phyloP scores from a whole-genome alignment of 2,888 invertebrate species.

The Agrochola litura region DNA sequence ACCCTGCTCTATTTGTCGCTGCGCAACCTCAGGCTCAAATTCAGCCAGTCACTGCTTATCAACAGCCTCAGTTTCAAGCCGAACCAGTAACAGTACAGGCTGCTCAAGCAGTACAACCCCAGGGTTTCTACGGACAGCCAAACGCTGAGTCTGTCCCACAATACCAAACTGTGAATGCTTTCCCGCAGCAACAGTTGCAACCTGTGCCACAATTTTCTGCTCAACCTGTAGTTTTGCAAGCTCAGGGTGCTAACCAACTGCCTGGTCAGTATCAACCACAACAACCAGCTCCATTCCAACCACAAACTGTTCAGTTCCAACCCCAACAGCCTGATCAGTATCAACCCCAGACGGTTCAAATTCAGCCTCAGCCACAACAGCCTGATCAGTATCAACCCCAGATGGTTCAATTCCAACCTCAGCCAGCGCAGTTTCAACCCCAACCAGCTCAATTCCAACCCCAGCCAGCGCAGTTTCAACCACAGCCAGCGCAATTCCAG shows the following conservation, averaged over 20 bases:
- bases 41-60: constrained; percentile 54
- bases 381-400: constrained; percentile 56
- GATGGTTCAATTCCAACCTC: constrained; percentile 49
- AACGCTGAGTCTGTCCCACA: constrained; percentile 63
- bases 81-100: constrained; percentile 50
- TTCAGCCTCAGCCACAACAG: constrained; percentile 64
- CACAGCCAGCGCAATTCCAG: constrained; percentile 31
- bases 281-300: constrained; percentile 73
- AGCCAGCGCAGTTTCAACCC: constrained; percentile 44
- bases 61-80: constrained; percentile 64
- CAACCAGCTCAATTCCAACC: constrained; percentile 42
- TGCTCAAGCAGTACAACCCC: constrained; percentile 49
- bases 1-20: constrained; percentile 74
- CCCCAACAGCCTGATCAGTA: constrained; percentile 71
- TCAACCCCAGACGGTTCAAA: constrained; percentile 68
- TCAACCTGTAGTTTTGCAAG: constrained; percentile 67
- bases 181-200: constrained; percentile 58
- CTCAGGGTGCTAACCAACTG: constrained; percentile 60
- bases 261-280: constrained; percentile 57
- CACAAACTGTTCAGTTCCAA: constrained; percentile 65
- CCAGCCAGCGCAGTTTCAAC: constrained; percentile 44
- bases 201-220: constrained; percentile 52
- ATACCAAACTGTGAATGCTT: constrained; percentile 65
- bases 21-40: constrained; percentile 64
- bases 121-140: constrained; percentile 50